Conservation (phyloP, 2,888 invertebrate species). For the Rapana venosa region DNA sequence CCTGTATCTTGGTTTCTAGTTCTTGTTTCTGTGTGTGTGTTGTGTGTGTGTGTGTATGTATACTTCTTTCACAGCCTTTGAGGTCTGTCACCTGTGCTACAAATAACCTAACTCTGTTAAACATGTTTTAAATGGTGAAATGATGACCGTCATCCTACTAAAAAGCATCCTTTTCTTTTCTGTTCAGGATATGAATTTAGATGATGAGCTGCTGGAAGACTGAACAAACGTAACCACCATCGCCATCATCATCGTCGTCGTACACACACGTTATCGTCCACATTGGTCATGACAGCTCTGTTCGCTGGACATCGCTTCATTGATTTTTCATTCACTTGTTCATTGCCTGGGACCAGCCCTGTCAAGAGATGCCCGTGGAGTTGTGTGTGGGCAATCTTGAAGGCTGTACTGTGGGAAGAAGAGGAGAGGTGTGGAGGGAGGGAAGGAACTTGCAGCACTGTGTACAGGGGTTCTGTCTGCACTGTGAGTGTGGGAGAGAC, state of each 20-base stretch:
- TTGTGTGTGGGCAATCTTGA: background rate
- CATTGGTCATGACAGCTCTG: background rate
- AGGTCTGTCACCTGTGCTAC: too few species aligned
- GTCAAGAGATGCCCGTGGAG: background rate
- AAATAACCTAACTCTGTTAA: background rate
- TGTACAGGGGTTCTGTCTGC: too few species aligned
- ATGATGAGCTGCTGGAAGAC: slow-evolving; percentile 84
- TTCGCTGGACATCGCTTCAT: background rate
- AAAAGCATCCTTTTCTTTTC: background rate
- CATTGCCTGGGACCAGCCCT: background rate
- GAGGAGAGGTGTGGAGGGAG: too few species aligned
- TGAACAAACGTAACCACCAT: slow-evolving; percentile 46
- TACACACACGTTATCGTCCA: background rate
- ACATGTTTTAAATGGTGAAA: too few species aligned
- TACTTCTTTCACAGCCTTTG: background rate
- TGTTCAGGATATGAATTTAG: slow-evolving; percentile 86
- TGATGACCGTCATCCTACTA: too few species aligned
- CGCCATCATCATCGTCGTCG: slow-evolving; percentile 8
- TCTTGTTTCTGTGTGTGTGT: too few species aligned
- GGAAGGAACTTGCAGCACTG: too few species aligned
- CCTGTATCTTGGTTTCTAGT: too few species aligned
- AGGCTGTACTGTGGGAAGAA: too few species aligned
- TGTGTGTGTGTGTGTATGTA: background rate
- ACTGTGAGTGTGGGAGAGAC: background rate
- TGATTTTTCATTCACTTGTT: background rate